These are phyloP conservation scores for Aleiodes testaceus DNA, from an alignment of 2,888 invertebrate species.

Conservation along the genomic window DNA sequence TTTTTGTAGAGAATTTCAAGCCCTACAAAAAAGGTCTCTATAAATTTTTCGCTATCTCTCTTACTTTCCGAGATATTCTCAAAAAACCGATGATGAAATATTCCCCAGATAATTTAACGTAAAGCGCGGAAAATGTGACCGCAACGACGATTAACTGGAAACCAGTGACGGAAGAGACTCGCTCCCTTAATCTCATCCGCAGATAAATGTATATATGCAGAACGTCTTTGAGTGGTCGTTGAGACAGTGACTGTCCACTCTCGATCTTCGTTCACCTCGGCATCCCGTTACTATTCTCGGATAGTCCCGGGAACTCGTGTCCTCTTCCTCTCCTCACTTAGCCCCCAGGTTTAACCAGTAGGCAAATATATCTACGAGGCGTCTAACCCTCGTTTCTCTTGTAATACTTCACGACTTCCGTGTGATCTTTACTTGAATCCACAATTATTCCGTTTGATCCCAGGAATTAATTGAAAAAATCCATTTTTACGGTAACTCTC, in stretches of 20 bases:
- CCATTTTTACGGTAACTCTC: too few species aligned
- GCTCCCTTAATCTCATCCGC: conserved; percentile 9
- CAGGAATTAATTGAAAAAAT: too few species aligned
- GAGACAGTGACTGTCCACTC: conserved; percentile 51
- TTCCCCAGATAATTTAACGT: background rate
- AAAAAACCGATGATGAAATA: too few species aligned
- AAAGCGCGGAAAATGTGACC: background rate
- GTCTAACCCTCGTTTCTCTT: conserved; percentile 21
- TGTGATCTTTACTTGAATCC: background rate
- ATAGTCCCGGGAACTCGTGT: conserved; percentile 63
- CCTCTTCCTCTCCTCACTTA: conserved; percentile 50
- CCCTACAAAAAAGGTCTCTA: too few species aligned
- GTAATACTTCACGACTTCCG: conserved; percentile 16
- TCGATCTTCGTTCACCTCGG: conserved; percentile 59
- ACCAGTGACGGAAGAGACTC: conserved; percentile 26
- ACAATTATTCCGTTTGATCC: background rate
- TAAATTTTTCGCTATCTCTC: too few species aligned
- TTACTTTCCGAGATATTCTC: too few species aligned
- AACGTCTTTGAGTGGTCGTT: background rate
- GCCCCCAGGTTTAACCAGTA: conserved; percentile 56
- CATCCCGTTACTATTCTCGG: conserved; percentile 70
- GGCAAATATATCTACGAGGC: conserved; percentile 69
- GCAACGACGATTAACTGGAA: conserved; percentile 5
- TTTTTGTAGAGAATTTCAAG: too few species aligned
- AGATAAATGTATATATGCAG: conserved; percentile 1